Base-by-base conservation (phyloP, 2,888 invertebrate genomes). In the Trisateles emortualis region DNA sequence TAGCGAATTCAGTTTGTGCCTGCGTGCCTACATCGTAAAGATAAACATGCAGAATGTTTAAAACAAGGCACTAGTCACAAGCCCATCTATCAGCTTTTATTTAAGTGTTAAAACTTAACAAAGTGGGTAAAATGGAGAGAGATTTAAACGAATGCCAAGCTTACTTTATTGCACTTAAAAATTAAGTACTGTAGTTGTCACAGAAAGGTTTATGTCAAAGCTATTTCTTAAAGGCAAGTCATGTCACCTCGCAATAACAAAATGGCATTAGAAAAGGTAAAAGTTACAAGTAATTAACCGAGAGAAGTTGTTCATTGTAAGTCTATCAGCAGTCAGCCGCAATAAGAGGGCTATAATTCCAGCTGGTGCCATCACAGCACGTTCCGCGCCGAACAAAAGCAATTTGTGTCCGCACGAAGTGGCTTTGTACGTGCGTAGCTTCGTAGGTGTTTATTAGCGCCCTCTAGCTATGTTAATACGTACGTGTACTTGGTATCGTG, bases 351-450 rank as follows among this genome's bases (percentile, higher is more conserved):
- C 70, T 70, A 74, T 78, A 77, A 75, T 85, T 81, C 82, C 80
- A 79, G 74, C 74, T 65, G 76, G 76, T 73, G 71, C 76, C 76
- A 83, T 82, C 85, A 82, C 77, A 79, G 80, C 88, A 86, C 88
- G 88, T 89, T 78, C 82, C 79, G 71, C 77, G 76, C 66, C 79
- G 88, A 88, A 91, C 92, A 90, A 92, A 92, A 88, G 89, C 90
- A 90, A 92, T 91, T 90, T 91, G 87, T 90, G 91, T 89, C 84
- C 82, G 87, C 84, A 84, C 89, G 88, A 80, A 87, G 84, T 85
- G 84, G 79, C 81, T 79, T 79, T 73, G 89, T 88, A 90, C 90
- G 91, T 91, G 91, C 85, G 86, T 83, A 69, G 89, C 83, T 72
- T 88, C 78, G 79, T 85, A 89, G 88, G 88, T 87, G 90, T 88